These are phyloP conservation scores for Oscheius myriophilus DNA, from an alignment of 2,888 invertebrate genomes.

Conservation along the genomic window DNA sequence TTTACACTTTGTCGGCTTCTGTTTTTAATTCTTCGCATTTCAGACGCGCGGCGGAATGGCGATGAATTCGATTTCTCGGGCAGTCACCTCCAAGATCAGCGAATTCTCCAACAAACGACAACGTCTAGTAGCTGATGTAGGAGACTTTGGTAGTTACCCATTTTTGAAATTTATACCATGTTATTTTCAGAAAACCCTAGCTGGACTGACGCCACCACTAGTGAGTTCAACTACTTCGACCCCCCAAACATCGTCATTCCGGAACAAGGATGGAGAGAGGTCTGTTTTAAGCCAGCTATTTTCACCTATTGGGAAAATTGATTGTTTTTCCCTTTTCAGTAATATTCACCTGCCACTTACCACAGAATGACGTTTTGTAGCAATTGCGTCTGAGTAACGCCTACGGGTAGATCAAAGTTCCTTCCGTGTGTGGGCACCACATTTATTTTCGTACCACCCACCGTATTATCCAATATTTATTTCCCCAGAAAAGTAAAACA, in stretches of 20 bases:
- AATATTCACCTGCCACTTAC: background rate
- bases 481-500: too few relatives aligned
- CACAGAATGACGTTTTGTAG: too few relatives aligned
- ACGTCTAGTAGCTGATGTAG: conserved; percentile 26
- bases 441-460: too few relatives aligned
- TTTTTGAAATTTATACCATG: background rate
- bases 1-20: background rate
- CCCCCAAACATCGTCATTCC: conserved; percentile 26
- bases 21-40: background rate
- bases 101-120: conserved; percentile 30
- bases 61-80: conserved; percentile 33
- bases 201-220: conserved; percentile 27
- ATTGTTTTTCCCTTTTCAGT: background rate
- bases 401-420: too few relatives aligned
- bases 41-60: too few relatives aligned
- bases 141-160: conserved; percentile 20
- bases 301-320: too few relatives aligned
- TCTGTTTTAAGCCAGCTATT: background rate
- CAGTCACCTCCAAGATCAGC: conserved; percentile 29
- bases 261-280: conserved; percentile 29
- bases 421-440: too few relatives aligned
- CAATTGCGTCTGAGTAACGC: too few relatives aligned
- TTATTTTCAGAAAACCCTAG: conserved; percentile 23
- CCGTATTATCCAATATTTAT: too few relatives aligned
- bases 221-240: conserved; percentile 26